Evolutionary conservation across 2,113 vertebrate species (phyloP), one percentile per base, ranked within the genome.

Genomic region (Epinephelus cyanopodus): DNA sequence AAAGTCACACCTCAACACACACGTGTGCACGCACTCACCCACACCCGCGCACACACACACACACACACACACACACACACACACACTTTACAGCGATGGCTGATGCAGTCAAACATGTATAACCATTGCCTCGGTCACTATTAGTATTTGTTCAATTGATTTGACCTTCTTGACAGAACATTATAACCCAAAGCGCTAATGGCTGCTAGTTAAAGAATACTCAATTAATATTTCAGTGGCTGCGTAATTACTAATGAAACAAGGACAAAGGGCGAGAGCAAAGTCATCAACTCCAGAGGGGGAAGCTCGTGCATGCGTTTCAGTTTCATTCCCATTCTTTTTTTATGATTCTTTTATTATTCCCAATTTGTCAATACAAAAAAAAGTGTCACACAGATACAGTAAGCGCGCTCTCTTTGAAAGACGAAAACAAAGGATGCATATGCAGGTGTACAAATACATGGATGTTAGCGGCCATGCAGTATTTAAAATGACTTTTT

Each of bases 241-340:
- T 61, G 39, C 42, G 48, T 91, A 89, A 92, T 94, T 90, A 89
- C 83, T 87, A 86, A 93, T 91, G 81, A 88, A 92, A 87, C 81
- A 89, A 83, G 88, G 82, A 90, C 89, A 90, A 90, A 90, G 87
- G 79, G 71, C 11, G 50, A 53, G 74, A 80, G 86, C 81, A 88
- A 87, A 90, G 87, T 92, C 87, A 88, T 87, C 60, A 54, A 64
- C 72, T 89, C 82, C 69, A 80, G 52, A 73, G 60, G 67, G 87
- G 37, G 19, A 70, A 50, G 13, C 67, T 64, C 47, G 53, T 78
- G 56, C 23, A 63, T 58, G 15, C 10, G 60, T 74, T 77, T 69
- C 5, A 21, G 15, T 73, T 79, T 64, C 9, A 54, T 53, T 74
- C 27, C 29, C 70, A 47, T n/a, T 21, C 5, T 42, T 64, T 17